Evolutionary conservation across 2,113 vertebrate genomes (phyloP), one percentile per base, ranked within the genome.

Genomic region (Synchiropus splendidus): DNA sequence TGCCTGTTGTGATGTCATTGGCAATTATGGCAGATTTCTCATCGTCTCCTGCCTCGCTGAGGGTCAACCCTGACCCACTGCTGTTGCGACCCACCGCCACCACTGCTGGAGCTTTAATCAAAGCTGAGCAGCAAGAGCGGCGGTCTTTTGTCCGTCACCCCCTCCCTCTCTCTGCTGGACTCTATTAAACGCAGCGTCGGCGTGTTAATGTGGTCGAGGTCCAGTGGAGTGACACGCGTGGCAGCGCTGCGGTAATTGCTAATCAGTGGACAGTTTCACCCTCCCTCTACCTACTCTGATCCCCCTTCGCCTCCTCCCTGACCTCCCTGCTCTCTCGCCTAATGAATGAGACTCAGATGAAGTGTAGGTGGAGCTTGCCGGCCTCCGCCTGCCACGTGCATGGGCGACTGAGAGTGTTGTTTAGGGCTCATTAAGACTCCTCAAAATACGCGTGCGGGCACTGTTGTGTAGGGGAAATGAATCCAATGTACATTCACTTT

Each of bases 231-330:
- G 85, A 85, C 85, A 83, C 72, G 70, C 67, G 71, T 76, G 51
- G 67, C 72, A 70, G 70, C 66, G n/a, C 58, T 36, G 30, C 70
- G 68, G 62, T 81, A 82, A 85, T 84, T 83, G 78, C 83, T 85
- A 85, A 86, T 85, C 83, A 85, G 74, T 9, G 58, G 82, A 75
- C 75, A 68, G 78, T 84, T 81, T 76, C 80, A 83, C 79, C 67
- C 72, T 65, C 54, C 67, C 2, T 45, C 18, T 6, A 34, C 48
- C 1, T 18, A 45, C 49, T 10, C 38, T 27, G 33, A n/a, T 45
- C 16, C 16, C 9, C 15, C 32, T 14, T 2, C 3, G 21, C 2
- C 39, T 18, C 48, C 14, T 39, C 16, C 34, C 38, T 64, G 56
- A 55, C 67, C 48, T 58, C 66, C 64, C 27, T 51, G 42, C 64